Conservation (phyloP, 2,797 vertebrate genomes). For the Acrossocheilus wenchowensis region DNA sequence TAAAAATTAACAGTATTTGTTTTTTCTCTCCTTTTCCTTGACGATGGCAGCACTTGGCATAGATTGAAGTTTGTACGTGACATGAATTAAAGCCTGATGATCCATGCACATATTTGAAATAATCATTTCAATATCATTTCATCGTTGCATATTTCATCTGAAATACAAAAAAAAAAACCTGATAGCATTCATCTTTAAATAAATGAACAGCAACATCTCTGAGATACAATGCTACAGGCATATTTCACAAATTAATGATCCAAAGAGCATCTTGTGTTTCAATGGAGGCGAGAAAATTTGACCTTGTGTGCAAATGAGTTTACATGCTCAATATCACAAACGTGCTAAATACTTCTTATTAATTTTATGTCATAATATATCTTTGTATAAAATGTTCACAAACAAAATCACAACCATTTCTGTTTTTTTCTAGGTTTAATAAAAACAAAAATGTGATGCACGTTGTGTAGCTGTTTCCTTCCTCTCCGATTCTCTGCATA, state of each 20-base stretch:
- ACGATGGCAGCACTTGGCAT: neutral
- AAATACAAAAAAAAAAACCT: neutral
- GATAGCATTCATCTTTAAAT: neutral
- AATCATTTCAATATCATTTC: neutral
- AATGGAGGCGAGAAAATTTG: neutral
- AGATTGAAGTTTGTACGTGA: neutral
- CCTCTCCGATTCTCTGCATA: neutral
- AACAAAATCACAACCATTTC: neutral
- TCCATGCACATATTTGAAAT: neutral
- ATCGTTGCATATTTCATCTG: neutral
- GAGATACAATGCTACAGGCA: neutral
- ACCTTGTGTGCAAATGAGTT: slow-evolving; percentile 8
- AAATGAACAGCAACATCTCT: neutral
- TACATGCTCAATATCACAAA: neutral
- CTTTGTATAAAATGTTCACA: neutral
- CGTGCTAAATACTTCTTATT: neutral
- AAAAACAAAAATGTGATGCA: neutral
- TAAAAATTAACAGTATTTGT: neutral
- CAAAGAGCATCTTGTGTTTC: neutral
- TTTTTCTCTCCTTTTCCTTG: neutral
- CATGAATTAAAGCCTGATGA: neutral
- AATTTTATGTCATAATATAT: neutral
- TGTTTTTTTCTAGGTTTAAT: neutral
- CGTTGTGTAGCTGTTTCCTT: neutral
- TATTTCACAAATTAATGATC: slow-evolving; percentile 3